Evolutionary conservation across 2,888 invertebrate genomes (phyloP), one percentile per base, ranked within the genome.

Genomic region (Cenopis cana): DNA sequence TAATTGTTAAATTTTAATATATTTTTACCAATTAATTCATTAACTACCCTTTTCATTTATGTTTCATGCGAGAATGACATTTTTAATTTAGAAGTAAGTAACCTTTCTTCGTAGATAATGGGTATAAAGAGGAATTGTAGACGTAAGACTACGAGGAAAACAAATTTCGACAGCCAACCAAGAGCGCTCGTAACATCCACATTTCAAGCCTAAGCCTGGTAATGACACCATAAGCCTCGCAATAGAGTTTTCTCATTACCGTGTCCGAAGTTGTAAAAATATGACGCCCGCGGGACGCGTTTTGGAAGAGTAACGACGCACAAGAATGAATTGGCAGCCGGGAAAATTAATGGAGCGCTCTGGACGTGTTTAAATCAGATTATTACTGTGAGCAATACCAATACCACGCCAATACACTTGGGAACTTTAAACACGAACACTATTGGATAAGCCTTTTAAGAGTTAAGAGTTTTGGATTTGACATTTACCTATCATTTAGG

Each of bases 181-280:
- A 29, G 33, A 55, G 8, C 10, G 24, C 41, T 57, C 57, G 57
- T 20, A 41, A 11, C 20, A 20, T n/a, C 46, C 17, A 50, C 50
- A 36, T 36, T 62, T 24, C 49, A 38, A 56, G 50, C 14, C 12
- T 17, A 57, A 38, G 14, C 20, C 18, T 29, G 14, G 24, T 8
- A 66, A 50, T 56, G 36, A 33, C 17, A 46, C 62, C 29, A 18
- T 38, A 59, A 68, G 17, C 52, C 41, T 41, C 38, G 38, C 18
- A 57, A 57, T 64, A 52, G 52, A 65, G 52, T 69, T 69, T 69
- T 52, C 69, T 69, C 69, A 69, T 69, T 69, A 69, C 64, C 41
- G 50, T 52, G 64, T 64, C 64, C 57, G 38, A 57, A 57, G 68
- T 65, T 64, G 18, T 46, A 61, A 68, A 65, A 64, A 64, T 67